Evolutionary conservation across 1,140 invertebrate species (phyloP).

Genomic region (Pissodes strobi): DNA sequence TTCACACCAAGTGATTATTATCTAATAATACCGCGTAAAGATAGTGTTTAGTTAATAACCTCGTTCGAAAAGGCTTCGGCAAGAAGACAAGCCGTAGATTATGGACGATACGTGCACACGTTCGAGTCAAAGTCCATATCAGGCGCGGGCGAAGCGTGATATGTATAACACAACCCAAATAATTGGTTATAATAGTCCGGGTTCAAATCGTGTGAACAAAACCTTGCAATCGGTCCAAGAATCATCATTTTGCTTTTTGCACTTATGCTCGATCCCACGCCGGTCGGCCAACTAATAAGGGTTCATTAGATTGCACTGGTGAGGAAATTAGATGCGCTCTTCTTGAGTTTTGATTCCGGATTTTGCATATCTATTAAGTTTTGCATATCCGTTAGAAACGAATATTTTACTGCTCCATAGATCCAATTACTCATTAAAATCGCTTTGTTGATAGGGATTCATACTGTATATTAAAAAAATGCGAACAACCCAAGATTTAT

Average conservation of each 20-base stretch:
- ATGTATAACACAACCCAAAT: constrained; percentile 54
- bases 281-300: constrained; percentile 11
- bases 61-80: constrained; percentile 36
- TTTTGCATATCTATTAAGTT: no score
- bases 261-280: constrained; percentile 16
- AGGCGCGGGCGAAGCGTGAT: constrained; percentile 40
- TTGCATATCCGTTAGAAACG: no score
- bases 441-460: no score
- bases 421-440: no score
- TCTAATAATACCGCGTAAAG: constrained; percentile 36
- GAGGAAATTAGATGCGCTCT: constrained; percentile 6
- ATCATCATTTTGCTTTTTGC: constrained; percentile 23
- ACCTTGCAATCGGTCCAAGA: constrained; percentile 23
- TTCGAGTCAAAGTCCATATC: constrained; percentile 42
- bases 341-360: no score
- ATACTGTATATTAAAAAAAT: no score
- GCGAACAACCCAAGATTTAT: no score
- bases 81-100: constrained; percentile 37
- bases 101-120: constrained; percentile 46
- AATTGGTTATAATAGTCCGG: constrained; percentile 53
- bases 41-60: constrained; percentile 46
- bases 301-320: constrained; percentile 18
- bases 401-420: no score
- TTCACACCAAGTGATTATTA: constrained; percentile 28
- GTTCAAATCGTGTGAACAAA: constrained; percentile 53